Base-by-base conservation (phyloP, 2,888 invertebrate species). In the Eupithecia vulgata region DNA sequence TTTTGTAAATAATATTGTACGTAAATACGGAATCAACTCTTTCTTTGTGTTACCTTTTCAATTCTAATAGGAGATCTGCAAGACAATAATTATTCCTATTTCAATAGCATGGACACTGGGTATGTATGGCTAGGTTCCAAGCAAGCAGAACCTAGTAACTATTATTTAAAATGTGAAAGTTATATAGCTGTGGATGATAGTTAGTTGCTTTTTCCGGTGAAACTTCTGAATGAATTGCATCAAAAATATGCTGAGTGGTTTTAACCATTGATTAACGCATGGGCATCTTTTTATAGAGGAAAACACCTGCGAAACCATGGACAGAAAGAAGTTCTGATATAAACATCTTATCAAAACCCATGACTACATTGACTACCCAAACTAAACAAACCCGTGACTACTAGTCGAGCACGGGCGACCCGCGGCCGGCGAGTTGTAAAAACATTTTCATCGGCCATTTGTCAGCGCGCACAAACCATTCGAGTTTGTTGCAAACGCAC, bases 381-480 rank as follows among this genome's bases (percentile, higher is more conserved):
- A 61, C 61, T 61, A 34, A 34, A 61, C 61, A 61, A 61, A 34
- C 61, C 34, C 34, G 17, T 17, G 30, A 61, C 34, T 34, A 17
- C 3, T 1, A 34, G 30, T 17, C 15, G 59, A 59, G 21, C 61
- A 5, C 61, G 61, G 48, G 25, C 69, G 66, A 48, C 65, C 57
- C 42, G 64, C 59, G 68, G 48, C 68, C 65, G 68, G 37, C 68
- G 76, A 78, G 79, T 82, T 81, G 75, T 80, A 82, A 84, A 85
- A 83, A 80, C 84, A 80, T 82, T 83, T 82, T 79, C 80, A 84
- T 84, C 70, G 69, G 72, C 81, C 85, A 85, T 85, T 85, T 83
- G 84, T 84, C 83, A 83, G 64, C 65, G 30, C 73, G 78, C 82
- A 84, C 84, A 82, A 82, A 84, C 83, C 83, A 83, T 80, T 82